A percentile compares a stretch with the other conserved stretches of the same genome.
These are phyloP conservation scores for Wasmannia auropunctata DNA, from an alignment of 1,140 invertebrate species.

Conservation along the genomic window DNA sequence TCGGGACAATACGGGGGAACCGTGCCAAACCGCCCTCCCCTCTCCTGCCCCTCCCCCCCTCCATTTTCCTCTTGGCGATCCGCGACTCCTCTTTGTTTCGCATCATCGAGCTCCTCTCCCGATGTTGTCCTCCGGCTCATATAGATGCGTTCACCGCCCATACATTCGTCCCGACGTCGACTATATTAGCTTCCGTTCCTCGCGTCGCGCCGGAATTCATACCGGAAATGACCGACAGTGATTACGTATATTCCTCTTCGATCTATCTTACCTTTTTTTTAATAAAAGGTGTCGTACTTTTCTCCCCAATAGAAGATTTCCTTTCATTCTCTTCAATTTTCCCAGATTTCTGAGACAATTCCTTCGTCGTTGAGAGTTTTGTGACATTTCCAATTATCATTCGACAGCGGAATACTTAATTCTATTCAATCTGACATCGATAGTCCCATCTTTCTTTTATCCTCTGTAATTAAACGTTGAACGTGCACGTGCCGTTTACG, in stretches of 20 bases:
- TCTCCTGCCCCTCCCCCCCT: not conserved
- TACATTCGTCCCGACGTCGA: constrained; percentile 16
- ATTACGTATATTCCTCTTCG: not conserved
- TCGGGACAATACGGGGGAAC: constrained; percentile 18
- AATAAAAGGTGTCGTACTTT: not conserved
- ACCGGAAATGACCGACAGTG: not conserved
- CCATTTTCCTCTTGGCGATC: not conserved
- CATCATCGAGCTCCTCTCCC: constrained; percentile 4
- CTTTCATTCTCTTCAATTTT: not conserved
- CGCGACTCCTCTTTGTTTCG: constrained; percentile 19
- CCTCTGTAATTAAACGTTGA: no score
- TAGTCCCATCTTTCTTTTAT: no score
- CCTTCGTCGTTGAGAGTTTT: not conserved
- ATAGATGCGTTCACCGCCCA: not conserved
- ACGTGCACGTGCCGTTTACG: no score
- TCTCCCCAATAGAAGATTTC: not conserved
- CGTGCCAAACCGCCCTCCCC: not conserved
- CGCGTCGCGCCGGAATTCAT: not conserved
- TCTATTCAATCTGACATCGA: no score
- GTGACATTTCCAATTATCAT: not conserved
- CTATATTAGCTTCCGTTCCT: constrained; percentile 22
- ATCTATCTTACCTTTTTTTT: not conserved
- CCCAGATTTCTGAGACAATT: not conserved
- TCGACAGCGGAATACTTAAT: no score
- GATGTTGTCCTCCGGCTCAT: not conserved